A percentile compares a stretch with the other conserved stretches of the same genome.
Evolutionary conservation across 1,140 invertebrate species (phyloP).

Genomic region (Cydia fagiglandana): DNA sequence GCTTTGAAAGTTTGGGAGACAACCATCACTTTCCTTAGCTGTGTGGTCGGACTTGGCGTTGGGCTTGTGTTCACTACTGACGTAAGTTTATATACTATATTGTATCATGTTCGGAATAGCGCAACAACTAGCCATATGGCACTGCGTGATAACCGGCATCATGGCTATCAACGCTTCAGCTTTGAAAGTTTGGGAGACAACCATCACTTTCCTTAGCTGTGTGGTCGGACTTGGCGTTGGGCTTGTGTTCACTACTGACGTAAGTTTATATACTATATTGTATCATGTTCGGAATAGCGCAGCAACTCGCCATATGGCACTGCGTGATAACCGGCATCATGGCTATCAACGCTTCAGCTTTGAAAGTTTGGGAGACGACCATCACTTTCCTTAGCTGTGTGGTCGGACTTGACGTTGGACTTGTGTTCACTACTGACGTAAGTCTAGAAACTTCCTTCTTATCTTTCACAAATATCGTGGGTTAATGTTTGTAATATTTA

Average conservation of each 20-base stretch:
- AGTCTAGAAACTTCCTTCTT: no score
- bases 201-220: conserved; percentile 92
- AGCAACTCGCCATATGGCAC: no score
- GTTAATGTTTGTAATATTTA: no score
- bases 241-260: conserved; percentile 93
- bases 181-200: conserved; percentile 89
- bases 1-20: conserved; percentile 88
- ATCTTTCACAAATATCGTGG: no score
- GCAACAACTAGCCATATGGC: no score
- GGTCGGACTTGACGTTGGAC: conserved; percentile 89
- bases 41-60: conserved; percentile 89
- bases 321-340: conserved; percentile 90
- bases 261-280: no score
- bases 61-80: conserved; percentile 94
- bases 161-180: conserved; percentile 87
- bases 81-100: no score
- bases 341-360: conserved; percentile 85
- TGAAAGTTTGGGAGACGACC: conserved; percentile 89
- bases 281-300: no score
- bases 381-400: conserved; percentile 93
- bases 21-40: conserved; percentile 92
- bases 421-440: conserved; percentile 94
- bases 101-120: no score
- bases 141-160: conserved; percentile 90
- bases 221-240: conserved; percentile 91